Conservation (phyloP, 2,888 invertebrate species). For the Drosophila koepferae region DNA sequence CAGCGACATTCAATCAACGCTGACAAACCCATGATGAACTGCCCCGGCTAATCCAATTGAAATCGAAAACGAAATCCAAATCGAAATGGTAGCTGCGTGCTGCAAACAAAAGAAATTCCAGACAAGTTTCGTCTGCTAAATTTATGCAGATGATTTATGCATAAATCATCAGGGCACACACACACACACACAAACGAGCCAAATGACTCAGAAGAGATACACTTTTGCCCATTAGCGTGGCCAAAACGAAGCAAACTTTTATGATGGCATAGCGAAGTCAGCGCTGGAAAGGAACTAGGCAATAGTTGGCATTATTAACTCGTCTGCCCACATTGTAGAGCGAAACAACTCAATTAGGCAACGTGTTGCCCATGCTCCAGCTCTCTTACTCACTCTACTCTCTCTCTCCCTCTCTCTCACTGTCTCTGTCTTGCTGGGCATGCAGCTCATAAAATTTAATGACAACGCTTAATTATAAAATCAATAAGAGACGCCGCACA, state of each 20-base stretch:
- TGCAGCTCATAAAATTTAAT: slow-evolving; percentile 81
- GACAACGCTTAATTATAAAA: slow-evolving; percentile 83
- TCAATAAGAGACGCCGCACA: slow-evolving; percentile 82
- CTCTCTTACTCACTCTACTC: not conserved
- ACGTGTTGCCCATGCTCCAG: slow-evolving; percentile 15
- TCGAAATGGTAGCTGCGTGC: slow-evolving; percentile 20
- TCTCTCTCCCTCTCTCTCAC: not conserved
- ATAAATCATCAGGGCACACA: slow-evolving; percentile 43
- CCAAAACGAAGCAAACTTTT: slow-evolving; percentile 27
- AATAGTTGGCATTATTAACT: slow-evolving; percentile 28
- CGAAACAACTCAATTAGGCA: slow-evolving; percentile 75
- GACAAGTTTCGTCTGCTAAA: slow-evolving; percentile 57
- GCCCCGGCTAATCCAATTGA: slow-evolving; percentile 57
- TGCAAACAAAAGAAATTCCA: slow-evolving; percentile 71
- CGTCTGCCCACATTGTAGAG: slow-evolving; percentile 47
- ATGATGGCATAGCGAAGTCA: slow-evolving; percentile 14
- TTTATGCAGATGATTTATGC: slow-evolving; percentile 83
- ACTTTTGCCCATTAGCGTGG: slow-evolving; percentile 21
- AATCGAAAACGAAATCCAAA: slow-evolving; percentile 43
- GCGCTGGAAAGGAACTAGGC: slow-evolving; percentile 36
- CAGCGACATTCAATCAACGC: slow-evolving; percentile 73
- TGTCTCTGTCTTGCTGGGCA: slow-evolving; percentile 18
- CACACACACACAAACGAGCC: slow-evolving; percentile 15
- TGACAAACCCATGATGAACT: slow-evolving; percentile 58
- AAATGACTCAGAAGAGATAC: slow-evolving; percentile 45